phyloP scores from a whole-genome alignment of 2,888 invertebrate genomes.

The Leptinotarsa tumamoca region DNA sequence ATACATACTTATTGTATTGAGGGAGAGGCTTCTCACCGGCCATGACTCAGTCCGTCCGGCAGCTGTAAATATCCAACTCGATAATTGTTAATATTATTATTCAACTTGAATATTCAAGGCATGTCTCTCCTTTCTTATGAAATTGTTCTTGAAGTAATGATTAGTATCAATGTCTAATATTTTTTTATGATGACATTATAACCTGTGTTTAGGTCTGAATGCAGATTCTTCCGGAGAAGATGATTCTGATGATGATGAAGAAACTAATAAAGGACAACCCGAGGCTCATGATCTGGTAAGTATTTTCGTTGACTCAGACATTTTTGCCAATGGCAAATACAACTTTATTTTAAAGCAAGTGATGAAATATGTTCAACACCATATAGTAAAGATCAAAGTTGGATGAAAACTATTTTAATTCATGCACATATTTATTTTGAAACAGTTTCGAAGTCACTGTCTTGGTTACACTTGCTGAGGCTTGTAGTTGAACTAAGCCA shows the following conservation, averaged over 20 bases:
- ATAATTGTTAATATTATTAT: too few relatives aligned
- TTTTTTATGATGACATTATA: background rate
- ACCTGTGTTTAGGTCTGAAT: conserved; percentile 60
- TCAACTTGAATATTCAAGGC: too few relatives aligned
- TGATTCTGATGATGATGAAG: conserved; percentile 81
- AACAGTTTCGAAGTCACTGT: conserved; percentile 62
- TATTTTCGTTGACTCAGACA: background rate
- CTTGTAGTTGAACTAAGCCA: conserved; percentile 28
- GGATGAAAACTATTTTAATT: background rate
- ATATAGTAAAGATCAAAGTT: background rate
- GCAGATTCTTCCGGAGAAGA: conserved; percentile 82
- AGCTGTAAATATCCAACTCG: too few relatives aligned
- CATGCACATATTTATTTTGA: conserved; percentile 25
- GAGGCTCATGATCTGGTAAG: conserved; percentile 78
- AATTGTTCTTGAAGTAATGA: too few relatives aligned
- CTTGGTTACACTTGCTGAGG: conserved; percentile 60
- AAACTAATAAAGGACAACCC: conserved; percentile 70
- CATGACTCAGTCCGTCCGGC: too few relatives aligned
- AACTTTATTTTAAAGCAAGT: too few relatives aligned
- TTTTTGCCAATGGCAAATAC: background rate
- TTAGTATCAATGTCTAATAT: background rate
- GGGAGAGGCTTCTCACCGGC: too few relatives aligned
- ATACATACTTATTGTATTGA: too few relatives aligned
- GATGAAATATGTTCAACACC: too few relatives aligned
- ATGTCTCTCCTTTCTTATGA: too few relatives aligned